These are phyloP conservation scores for Oegoconia quadripuncta DNA, from an alignment of 2,888 invertebrate genomes.

Conservation along the genomic window DNA sequence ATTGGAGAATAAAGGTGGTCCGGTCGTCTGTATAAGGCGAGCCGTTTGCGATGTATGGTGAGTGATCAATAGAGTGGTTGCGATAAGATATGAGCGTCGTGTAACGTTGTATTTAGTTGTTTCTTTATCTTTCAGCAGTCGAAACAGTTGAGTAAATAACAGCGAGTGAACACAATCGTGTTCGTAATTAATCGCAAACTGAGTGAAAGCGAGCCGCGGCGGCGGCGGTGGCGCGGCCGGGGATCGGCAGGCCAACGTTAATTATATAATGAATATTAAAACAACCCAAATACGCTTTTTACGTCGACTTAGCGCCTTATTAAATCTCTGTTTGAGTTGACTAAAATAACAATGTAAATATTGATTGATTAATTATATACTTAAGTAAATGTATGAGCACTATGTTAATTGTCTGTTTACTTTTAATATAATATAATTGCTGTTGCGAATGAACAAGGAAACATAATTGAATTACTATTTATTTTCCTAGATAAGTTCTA, in stretches of 20 bases:
- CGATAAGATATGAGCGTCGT: conserved; percentile 71
- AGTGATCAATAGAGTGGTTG: conserved; percentile 71
- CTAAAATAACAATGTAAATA: conserved; percentile 30
- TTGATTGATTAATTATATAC: conserved; percentile 29
- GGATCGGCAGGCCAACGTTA: conserved; percentile 33
- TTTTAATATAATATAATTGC: too few relatives aligned
- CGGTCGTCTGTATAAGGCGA: conserved; percentile 69
- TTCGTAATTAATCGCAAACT: conserved; percentile 66
- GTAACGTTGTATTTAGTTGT: conserved; percentile 56
- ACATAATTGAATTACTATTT: too few relatives aligned
- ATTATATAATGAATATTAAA: conserved; percentile 76
- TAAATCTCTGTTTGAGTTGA: conserved; percentile 34
- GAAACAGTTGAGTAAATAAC: conserved; percentile 75
- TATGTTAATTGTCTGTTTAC: conserved; percentile 3
- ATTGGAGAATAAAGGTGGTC: conserved; percentile 73
- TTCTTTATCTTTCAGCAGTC: conserved; percentile 74
- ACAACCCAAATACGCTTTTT: conserved; percentile 28
- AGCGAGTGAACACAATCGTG: conserved; percentile 65
- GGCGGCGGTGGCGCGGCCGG: conserved; percentile 49
- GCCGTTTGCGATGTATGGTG: conserved; percentile 71
- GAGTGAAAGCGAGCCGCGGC: conserved; percentile 69
- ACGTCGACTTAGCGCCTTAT: conserved; percentile 41
- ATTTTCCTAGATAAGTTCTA: too few relatives aligned
- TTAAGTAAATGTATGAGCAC: too few relatives aligned
- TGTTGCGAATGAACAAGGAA: conserved; percentile 9